Conservation (phyloP, 23 tunicate species). For the Aplidium turbinatum region DNA sequence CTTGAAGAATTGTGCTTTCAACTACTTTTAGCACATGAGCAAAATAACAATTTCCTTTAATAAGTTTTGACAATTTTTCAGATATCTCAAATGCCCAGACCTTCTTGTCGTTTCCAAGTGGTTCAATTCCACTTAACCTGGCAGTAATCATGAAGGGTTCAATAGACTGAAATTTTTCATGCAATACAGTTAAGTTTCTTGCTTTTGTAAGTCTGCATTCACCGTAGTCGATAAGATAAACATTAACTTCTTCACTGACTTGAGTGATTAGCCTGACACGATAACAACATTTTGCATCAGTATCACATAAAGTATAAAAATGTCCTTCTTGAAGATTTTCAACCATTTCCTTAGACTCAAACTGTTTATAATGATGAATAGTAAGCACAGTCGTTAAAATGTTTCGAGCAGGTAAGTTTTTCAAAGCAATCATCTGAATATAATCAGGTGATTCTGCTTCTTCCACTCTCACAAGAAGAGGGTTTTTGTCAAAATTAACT, state of each 20-base stretch:
- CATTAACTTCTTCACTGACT: conserved; percentile 18
- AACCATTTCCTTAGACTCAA: background rate
- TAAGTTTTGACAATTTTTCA: background rate
- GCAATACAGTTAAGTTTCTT: background rate
- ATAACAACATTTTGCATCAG: conserved; percentile 8
- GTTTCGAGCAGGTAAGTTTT: conserved; percentile 32
- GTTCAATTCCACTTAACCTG: conserved; percentile 44
- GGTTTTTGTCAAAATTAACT: conserved; percentile 24
- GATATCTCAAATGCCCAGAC: conserved; percentile 26
- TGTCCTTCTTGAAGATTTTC: background rate
- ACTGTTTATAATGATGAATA: conserved; percentile 13
- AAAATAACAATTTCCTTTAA: conserved; percentile 13
- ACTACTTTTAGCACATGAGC: conserved; percentile 34
- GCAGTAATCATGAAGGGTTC: conserved; percentile 23
- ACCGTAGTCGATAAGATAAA: conserved; percentile 55
- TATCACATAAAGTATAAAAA: conserved; percentile 29
- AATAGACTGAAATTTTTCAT: conserved; percentile 3
- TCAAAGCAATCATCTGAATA: conserved; percentile 26
- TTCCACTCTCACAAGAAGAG: conserved; percentile 30
- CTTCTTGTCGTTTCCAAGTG: background rate
- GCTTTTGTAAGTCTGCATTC: conserved; percentile 4
- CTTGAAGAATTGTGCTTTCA: background rate
- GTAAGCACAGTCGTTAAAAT: conserved; percentile 9
- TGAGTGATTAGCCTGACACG: conserved; percentile 32
- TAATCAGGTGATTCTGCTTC: conserved; percentile 27